Percentiles rank a stretch among this genome's conserved stretches.
Evolutionary conservation across 2,888 invertebrate species (phyloP).

Genomic region (Leptinotarsa tumamoca): DNA sequence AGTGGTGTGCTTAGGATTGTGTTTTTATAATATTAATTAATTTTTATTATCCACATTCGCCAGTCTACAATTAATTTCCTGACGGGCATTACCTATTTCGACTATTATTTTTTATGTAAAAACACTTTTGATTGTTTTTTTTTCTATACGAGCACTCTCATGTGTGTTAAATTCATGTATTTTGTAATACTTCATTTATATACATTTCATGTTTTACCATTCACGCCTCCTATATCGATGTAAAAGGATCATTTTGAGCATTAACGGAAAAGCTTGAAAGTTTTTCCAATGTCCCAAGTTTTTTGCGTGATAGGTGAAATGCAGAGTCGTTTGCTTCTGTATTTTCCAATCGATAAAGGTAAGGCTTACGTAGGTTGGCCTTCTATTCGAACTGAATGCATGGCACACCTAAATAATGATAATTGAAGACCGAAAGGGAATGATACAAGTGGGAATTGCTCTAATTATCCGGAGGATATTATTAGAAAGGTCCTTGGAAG

Average conservation of each 20-base stretch:
- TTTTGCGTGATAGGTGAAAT: constrained; percentile 37
- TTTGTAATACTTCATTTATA: no score
- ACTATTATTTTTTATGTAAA: no score
- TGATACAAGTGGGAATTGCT: constrained; percentile 15
- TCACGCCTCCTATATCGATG: no score
- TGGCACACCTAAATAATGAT: constrained; percentile 15
- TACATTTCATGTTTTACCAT: no score
- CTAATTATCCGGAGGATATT: constrained; percentile 23
- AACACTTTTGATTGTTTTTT: no score
- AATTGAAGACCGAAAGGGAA: constrained; percentile 20
- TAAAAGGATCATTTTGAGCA: neutral
- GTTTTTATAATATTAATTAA: no score
- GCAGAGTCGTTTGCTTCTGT: constrained; percentile 24
- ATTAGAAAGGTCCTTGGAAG: constrained; percentile 23
- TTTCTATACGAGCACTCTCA: no score
- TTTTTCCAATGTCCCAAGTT: neutral
- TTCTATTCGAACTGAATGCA: constrained; percentile 10
- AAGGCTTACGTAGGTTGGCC: constrained; percentile 4
- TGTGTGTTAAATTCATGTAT: no score
- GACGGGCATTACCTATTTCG: no score
- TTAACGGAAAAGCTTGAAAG: neutral
- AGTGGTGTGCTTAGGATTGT: no score
- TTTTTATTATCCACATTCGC: no score
- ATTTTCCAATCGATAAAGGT: constrained; percentile 33
- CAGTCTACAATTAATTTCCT: no score